Conservation (phyloP, 2,113 vertebrate species). For the cattle (Bos taurus) region DNA sequence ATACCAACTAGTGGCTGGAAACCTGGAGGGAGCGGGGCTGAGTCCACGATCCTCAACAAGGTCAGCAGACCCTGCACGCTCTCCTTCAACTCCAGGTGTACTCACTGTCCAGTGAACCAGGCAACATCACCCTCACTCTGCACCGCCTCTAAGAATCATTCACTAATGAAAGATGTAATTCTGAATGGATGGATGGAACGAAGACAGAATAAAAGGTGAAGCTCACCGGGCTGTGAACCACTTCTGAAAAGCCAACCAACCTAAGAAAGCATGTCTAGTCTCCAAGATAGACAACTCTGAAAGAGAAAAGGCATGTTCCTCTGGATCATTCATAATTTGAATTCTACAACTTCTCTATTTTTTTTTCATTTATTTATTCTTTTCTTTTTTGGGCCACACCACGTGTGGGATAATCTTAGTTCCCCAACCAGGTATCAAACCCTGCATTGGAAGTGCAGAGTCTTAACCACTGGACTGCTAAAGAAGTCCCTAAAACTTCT, state of each 20-base stretch:
- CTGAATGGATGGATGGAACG: background rate
- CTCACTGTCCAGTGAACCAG: background rate
- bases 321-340: background rate
- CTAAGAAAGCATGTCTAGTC: background rate
- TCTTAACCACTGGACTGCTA: background rate
- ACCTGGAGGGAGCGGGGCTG: background rate
- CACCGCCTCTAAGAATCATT: background rate
- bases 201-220: background rate
- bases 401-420: background rate
- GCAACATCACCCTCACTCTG: background rate
- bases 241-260: background rate
- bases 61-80: accelerated
- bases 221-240: background rate
- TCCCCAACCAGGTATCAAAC: background rate
- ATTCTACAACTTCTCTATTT: background rate
- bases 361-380: background rate
- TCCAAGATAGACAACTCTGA: background rate
- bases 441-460: background rate
- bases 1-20: background rate
- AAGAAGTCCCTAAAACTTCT: background rate
- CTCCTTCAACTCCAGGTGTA: background rate
- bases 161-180: background rate
- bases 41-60: background rate
- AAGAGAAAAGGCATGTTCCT: background rate
- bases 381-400: background rate